A percentile compares a stretch with the other conserved stretches of the same genome.
Evolutionary conservation across 2,113 vertebrate genomes (phyloP).

Genomic region (Mellivora capensis): DNA sequence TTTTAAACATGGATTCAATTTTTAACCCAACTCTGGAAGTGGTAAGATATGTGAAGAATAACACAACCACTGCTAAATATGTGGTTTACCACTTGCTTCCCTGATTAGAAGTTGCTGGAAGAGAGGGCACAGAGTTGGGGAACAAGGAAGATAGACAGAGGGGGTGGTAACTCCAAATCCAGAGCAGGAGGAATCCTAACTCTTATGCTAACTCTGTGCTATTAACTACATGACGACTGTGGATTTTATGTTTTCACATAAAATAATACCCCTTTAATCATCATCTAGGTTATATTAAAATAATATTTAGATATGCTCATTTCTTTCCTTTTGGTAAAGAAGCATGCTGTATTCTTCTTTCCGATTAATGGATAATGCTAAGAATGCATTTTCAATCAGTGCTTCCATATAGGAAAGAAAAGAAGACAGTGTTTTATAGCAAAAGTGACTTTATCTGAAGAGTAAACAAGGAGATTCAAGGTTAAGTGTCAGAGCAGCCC

Average conservation of each 20-base stretch:
- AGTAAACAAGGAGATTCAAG: background rate
- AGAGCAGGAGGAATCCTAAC: background rate
- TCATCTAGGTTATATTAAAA: background rate
- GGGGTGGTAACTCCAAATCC: background rate
- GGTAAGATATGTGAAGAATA: background rate
- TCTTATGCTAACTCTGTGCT: background rate
- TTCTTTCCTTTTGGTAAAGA: background rate
- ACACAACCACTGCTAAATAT: background rate
- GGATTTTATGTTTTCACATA: background rate
- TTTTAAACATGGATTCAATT: background rate
- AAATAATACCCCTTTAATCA: background rate
- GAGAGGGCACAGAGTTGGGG: background rate
- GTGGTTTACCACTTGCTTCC: background rate
- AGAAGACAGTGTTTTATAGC: background rate
- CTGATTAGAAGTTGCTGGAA: background rate
- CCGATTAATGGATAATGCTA: background rate
- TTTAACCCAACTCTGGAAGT: background rate
- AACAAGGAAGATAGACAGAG: fast-evolving
- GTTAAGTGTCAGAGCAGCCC: background rate
- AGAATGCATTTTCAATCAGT: background rate
- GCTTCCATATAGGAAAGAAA: background rate
- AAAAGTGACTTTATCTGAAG: background rate
- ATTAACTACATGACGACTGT: background rate
- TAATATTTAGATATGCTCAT: background rate
- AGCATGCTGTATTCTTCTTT: background rate